phyloP scores from a whole-genome alignment of 2,888 invertebrate species.

The Zootermopsis nevadensis region DNA sequence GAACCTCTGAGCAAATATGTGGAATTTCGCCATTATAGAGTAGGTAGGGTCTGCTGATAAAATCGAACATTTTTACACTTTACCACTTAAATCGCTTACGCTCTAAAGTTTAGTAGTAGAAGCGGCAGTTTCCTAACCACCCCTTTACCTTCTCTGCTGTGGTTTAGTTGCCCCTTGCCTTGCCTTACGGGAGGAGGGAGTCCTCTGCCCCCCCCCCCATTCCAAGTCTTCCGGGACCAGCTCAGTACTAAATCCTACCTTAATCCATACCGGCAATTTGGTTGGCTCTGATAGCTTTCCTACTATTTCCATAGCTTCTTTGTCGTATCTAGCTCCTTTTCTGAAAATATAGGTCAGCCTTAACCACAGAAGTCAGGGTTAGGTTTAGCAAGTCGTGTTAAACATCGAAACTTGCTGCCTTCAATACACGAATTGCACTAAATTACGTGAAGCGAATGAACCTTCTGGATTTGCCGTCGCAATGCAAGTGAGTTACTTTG shows the following conservation, averaged over 20 bases:
- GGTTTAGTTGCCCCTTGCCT: conserved; percentile 24
- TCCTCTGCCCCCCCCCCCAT: too few species aligned
- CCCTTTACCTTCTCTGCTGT: conserved; percentile 30
- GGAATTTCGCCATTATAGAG: too few species aligned
- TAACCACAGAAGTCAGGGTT: conserved; percentile 14
- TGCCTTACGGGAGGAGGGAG: not conserved
- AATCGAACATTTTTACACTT: not conserved
- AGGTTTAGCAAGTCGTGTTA: not conserved
- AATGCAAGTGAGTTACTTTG: too few species aligned
- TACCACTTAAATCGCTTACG: not conserved
- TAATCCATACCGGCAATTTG: conserved; percentile 67
- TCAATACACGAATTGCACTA: not conserved
- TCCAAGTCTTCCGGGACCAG: conserved; percentile 21
- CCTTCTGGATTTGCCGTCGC: too few species aligned
- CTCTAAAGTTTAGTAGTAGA: not conserved
- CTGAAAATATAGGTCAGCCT: conserved; percentile 24
- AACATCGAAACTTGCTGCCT: not conserved
- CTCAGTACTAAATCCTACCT: conserved; percentile 59
- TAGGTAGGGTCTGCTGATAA: too few species aligned
- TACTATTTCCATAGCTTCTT: conserved; percentile 28
- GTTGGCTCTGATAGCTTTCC: conserved; percentile 38
- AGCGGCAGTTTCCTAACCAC: not conserved
- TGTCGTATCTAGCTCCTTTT: not conserved
- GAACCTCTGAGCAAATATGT: too few species aligned
- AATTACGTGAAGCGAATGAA: not conserved